Evolutionary conservation across 2,113 vertebrate genomes (phyloP), one percentile per base, ranked within the genome.

Genomic region (Apaloderma vittatum): DNA sequence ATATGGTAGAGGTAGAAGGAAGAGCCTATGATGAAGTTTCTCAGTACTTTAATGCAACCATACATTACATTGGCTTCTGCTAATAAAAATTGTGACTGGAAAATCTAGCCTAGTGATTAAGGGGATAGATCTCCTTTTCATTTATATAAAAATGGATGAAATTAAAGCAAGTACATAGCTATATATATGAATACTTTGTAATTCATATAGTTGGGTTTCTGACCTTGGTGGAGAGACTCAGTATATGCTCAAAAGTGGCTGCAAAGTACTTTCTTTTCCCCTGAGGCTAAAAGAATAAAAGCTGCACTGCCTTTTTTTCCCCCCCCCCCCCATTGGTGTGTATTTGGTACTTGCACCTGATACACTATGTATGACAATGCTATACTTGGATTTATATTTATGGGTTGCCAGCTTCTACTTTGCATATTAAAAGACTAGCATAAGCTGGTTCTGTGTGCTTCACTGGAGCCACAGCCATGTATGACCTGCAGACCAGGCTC

Each of bases 361-460:
- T 49, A 45, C 1, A 8, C 15, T 90, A 1, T 54, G 20, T 16
- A 19, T 74, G 34, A 70, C 78, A 71, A 57, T 76, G 21, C 30
- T 84, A 6, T 61, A 65, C 34, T 81, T n/a, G 54, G n/a, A 30
- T 91, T 96, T 89, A 49, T 74, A 46, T 89, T 96, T 93, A 57
- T 73, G 74, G 46, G 26, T 76, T 86, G 68, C 29, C 18, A 65
- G 9, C n/a, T 78, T 88, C 40, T 54, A 4, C 36, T 89, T 88
- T 88, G 49, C 57, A 37, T 94, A 36, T 61, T 63, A 61, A 76
- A 91, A 30, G 16, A 84, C 11, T 43, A 40, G 29, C 5, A 2
- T 58, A 76, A 85, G 43, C 49, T 68, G 40, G 30, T 63, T 94
- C 36, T 68, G 26, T 0, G 0, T 72, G 45, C 49, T 88, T 77